These are phyloP conservation scores for Micrasema minimum DNA, from an alignment of 1,140 invertebrate genomes.

Conservation along the genomic window DNA sequence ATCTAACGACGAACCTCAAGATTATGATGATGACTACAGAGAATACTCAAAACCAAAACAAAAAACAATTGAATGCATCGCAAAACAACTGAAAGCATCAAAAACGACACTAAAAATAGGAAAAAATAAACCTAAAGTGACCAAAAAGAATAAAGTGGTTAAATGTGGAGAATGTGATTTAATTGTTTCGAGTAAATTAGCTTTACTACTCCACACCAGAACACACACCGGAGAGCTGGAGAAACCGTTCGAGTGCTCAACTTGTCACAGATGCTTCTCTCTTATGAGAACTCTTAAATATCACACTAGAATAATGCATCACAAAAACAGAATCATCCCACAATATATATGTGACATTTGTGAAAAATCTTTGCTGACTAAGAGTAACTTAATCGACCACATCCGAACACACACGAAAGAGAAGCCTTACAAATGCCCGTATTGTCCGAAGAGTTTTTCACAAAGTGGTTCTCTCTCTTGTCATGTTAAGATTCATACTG, in stretches of 20 bases:
- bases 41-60: too few relatives aligned
- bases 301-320: slow-evolving; percentile 27
- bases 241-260: slow-evolving; percentile 47
- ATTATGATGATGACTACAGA: too few relatives aligned
- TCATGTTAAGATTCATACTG: slow-evolving; percentile 73
- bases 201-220: slow-evolving; percentile 37
- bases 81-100: too few relatives aligned
- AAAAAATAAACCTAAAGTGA: too few relatives aligned
- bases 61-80: too few relatives aligned
- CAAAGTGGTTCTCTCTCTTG: slow-evolving; percentile 52
- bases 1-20: not conserved
- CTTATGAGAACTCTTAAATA: slow-evolving; percentile 38
- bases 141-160: slow-evolving; percentile 32
- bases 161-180: slow-evolving; percentile 32
- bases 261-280: slow-evolving; percentile 46
- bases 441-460: slow-evolving; percentile 37
- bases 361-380: slow-evolving; percentile 43
- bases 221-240: slow-evolving; percentile 43
- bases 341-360: slow-evolving; percentile 45
- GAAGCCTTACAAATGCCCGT: slow-evolving; percentile 42
- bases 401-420: slow-evolving; percentile 41
- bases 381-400: slow-evolving; percentile 33
- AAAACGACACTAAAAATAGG: too few relatives aligned
- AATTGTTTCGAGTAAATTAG: slow-evolving; percentile 26
- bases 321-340: not conserved